Evolutionary conservation across 2,113 vertebrate species (phyloP), one percentile per base, ranked within the genome.

Genomic region (Saccopteryx leptura): DNA sequence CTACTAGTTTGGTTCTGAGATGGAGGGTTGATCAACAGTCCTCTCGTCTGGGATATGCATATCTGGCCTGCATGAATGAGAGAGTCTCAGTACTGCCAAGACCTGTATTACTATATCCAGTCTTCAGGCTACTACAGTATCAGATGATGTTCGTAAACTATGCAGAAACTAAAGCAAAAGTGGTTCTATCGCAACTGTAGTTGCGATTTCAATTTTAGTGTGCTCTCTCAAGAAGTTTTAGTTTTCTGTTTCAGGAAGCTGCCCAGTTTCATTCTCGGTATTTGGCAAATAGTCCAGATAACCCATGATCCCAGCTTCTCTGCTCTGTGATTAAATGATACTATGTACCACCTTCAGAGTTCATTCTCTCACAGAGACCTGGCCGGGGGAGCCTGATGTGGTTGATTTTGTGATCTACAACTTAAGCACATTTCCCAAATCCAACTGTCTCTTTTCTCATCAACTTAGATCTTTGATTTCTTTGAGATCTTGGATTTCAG

Each of bases 1-100:
- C 24, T 54, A 72, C 46, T 60, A n/a, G 92, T 92, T 93, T 69
- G 33, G 54, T 78, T 94, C 80, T 96, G 60, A 80, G n/a, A 84
- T 63, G 86, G 18, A 48, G 92, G 89, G 9, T n/a, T 13, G 31
- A 60, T 80, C 4, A 50, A 2, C 12, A 39, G 86, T 85, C 28
- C 56, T 84, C 18, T 95, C 52, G 50, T 31, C 71, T 83, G 48
- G 52, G 48, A 50, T 75, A 46, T 26, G 75, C 81, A 12, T 74
- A 19, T 69, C 33, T 83, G 69, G 18, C 24, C 31, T 86, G 14
- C 13, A 15, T 76, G 65, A n/a, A 7, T 65, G 24, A 82, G 48
- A 80, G 28, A 86, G 33, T 46, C 50, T 81, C 46, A 69, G 0
- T 60, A 28, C 75, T 90, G 96, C 90, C 74, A 80, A 91, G 79